A percentile compares a stretch with the other conserved stretches of the same genome.
phyloP scores from a whole-genome alignment of 1,140 invertebrate species.

The Drosophila bifasciata region DNA sequence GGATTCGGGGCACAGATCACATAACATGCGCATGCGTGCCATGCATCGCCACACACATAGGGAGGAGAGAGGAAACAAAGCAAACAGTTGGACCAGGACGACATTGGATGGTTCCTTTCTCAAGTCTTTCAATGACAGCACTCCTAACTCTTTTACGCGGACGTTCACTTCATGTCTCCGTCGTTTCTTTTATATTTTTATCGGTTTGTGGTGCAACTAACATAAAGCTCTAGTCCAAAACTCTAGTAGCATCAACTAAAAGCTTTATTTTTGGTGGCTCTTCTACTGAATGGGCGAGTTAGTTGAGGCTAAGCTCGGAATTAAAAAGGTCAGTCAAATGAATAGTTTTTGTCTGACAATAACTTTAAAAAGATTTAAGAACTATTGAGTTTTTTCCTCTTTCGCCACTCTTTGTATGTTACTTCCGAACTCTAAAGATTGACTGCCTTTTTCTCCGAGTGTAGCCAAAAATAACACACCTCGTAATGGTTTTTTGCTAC shows the following conservation, averaged over 20 bases:
- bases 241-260: slow-evolving; percentile 7
- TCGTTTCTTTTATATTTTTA: slow-evolving; percentile 23
- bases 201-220: slow-evolving; percentile 38
- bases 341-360: too few species aligned
- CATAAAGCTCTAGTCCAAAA: slow-evolving; percentile 22
- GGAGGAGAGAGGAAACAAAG: slow-evolving; percentile 11
- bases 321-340: too few species aligned
- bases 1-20: neutral
- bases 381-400: too few species aligned
- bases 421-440: too few species aligned
- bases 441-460: too few species aligned
- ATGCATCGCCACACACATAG: slow-evolving; percentile 45
- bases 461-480: too few species aligned
- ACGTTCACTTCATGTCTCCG: neutral
- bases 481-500: too few species aligned
- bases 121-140: neutral
- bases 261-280: neutral
- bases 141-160: too few species aligned
- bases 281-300: neutral
- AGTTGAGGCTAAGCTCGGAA: too few species aligned
- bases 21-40: slow-evolving; percentile 41
- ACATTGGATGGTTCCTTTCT: neutral
- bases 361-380: too few species aligned
- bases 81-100: slow-evolving; percentile 1
- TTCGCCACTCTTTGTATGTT: too few species aligned